Evolutionary conservation across 2,888 invertebrate genomes (phyloP).

Genomic region (Perdita meconis): DNA sequence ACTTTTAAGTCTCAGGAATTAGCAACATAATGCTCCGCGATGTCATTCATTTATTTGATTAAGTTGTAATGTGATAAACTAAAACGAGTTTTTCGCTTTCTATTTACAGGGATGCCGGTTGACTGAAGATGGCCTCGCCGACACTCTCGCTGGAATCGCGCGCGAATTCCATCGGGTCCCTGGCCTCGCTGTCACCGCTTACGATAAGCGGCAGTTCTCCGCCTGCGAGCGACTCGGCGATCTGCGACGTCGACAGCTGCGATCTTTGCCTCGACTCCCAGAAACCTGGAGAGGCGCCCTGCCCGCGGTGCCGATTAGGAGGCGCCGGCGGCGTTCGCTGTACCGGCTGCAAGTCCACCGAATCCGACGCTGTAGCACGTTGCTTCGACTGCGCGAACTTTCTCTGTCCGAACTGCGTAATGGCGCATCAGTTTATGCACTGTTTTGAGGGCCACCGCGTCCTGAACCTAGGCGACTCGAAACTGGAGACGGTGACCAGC

Average conservation of each 20-base stretch:
- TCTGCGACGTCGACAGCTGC: constrained; percentile 87
- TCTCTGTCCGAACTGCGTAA: constrained; percentile 98
- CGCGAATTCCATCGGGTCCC: constrained; percentile 95
- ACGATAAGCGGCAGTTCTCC: constrained; percentile 95
- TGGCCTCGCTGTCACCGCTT: constrained; percentile 89
- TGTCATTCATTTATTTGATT: no score
- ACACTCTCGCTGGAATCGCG: constrained; percentile 97
- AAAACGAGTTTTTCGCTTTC: constrained; percentile 48
- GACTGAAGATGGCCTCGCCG: constrained; percentile 96
- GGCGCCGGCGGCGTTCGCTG: constrained; percentile 89
- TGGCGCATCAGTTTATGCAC: constrained; percentile 99
- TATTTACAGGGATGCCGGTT: constrained; percentile 92
- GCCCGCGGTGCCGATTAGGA: constrained; percentile 85
- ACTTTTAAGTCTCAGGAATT: no score
- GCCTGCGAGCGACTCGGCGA: constrained; percentile 93
- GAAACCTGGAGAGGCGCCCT: constrained; percentile 82
- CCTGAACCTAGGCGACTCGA: constrained; percentile 88
- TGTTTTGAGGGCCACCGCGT: constrained; percentile 99
- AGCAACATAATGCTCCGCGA: no score
- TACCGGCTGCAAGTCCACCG: constrained; percentile 98
- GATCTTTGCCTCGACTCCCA: constrained; percentile 82
- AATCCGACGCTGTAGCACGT: constrained; percentile 96
- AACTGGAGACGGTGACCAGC: constrained; percentile 85
- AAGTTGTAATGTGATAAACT: neutral
- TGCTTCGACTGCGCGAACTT: constrained; percentile 98